Evolutionary conservation across 2,113 vertebrate species (phyloP), one percentile per base, ranked within the genome.

Genomic region (Callocephalon fimbriatum): DNA sequence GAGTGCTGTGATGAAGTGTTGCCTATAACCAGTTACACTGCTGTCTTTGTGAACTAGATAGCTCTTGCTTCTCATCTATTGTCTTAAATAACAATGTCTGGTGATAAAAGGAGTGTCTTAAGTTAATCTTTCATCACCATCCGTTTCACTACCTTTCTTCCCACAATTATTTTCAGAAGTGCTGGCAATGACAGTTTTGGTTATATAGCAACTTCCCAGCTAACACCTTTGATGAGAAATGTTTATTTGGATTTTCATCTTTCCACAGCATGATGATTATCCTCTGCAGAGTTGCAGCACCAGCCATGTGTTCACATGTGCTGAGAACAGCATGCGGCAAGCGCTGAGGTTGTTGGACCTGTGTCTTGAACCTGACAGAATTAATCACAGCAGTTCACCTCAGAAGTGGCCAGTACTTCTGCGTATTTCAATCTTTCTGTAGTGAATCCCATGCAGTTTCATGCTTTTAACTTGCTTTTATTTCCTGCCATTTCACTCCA

Each of bases 181-280:
- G 50, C 80, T 51, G 31, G 71, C 38, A 84, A 45, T 3, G 7
- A 77, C 44, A 56, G 42, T 18, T 56, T 86, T 86, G 40, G 48
- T 58, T 66, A 44, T 37, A 35, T 67, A 92, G 44, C 15, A 3
- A 6, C 61, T 81, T 84, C 70, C 56, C 42, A 92, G 63, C 27
- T 79, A 90, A 82, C n/a, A 62, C 16, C 27, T 87, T 84, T 71
- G 95, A 92, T 79, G 73, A 93, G 87, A 65, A 90, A 8, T 72
- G 76, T 86, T 85, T 88, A 5, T n/a, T 67, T 82, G 79, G 58
- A n/a, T 75, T 95, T 92, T 95, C 58, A 38, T 87, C 66, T 90
- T 86, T 16, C 18, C 72, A 14, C 72, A 90, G 84, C 65, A 27
- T 13, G 75, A 29, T 42, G 48, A 29, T 62, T 86, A 8, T 51